A percentile compares a stretch with the other conserved stretches of the same genome.
phyloP scores from a whole-genome alignment of 2,797 vertebrate genomes.

The Enteromius viviparus region DNA sequence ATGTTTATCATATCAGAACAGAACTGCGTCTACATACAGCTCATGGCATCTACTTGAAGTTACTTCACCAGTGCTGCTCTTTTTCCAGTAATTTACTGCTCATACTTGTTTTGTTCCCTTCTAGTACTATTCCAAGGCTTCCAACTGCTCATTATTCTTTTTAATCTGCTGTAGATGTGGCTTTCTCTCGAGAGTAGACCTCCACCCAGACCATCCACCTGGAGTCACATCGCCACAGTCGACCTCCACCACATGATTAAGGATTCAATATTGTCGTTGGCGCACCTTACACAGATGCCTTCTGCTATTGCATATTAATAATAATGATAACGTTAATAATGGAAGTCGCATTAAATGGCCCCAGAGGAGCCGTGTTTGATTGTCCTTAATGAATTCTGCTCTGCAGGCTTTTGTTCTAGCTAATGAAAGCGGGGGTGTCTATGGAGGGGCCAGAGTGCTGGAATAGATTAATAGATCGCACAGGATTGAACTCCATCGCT shows the following conservation, averaged over 20 bases:
- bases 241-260: slow-evolving; percentile 60
- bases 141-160: slow-evolving; percentile 20
- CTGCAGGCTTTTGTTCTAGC: slow-evolving; percentile 70
- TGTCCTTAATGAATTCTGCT: slow-evolving; percentile 73
- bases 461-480: slow-evolving; percentile 77
- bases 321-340: slow-evolving; percentile 76
- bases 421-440: slow-evolving; percentile 70
- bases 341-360: slow-evolving; percentile 72
- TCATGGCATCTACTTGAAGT: not conserved
- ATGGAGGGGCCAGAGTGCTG: slow-evolving; percentile 58
- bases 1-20: not conserved
- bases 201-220: slow-evolving; percentile 9
- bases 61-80: not conserved
- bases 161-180: slow-evolving; percentile 5
- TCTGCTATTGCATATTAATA: slow-evolving; percentile 70
- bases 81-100: not conserved
- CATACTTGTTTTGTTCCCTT: not conserved
- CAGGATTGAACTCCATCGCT: slow-evolving; percentile 72
- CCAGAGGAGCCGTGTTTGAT: slow-evolving; percentile 71
- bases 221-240: slow-evolving; percentile 45
- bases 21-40: not conserved
- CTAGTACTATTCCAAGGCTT: not conserved
- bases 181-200: not conserved
- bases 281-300: slow-evolving; percentile 52
- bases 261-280: slow-evolving; percentile 58